phyloP scores from a whole-genome alignment of 2,113 vertebrate genomes.

The Gobio gobio region DNA sequence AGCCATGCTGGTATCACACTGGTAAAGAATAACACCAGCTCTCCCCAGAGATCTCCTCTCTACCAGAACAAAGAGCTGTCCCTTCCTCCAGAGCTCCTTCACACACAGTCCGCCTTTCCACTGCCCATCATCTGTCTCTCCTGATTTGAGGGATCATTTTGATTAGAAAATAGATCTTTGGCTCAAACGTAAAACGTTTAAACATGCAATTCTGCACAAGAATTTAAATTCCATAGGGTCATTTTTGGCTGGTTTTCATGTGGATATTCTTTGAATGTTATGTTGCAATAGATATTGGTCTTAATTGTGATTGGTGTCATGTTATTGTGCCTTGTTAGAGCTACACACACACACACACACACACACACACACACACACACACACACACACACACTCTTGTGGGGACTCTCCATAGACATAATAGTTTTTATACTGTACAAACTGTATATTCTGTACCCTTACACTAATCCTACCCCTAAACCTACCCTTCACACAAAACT shows the following conservation, averaged over 20 bases:
- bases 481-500: no score
- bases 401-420: no score
- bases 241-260: not conserved
- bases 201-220: not conserved
- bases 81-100: slow-evolving; percentile 34
- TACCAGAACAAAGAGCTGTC: slow-evolving; percentile 46
- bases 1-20: slow-evolving; percentile 19
- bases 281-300: not conserved
- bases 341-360: not conserved
- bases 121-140: not conserved
- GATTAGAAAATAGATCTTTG: not conserved
- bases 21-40: slow-evolving; percentile 27
- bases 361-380: no score
- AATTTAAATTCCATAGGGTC: not conserved
- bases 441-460: no score
- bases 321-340: not conserved
- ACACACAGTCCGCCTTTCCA: not conserved
- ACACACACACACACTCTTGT: no score
- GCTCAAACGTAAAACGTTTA: not conserved
- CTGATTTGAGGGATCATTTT: not conserved
- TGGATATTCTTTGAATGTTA: not conserved
- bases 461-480: no score
- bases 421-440: no score
- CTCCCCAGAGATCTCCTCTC: slow-evolving; percentile 22
- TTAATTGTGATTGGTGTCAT: not conserved